phyloP scores from a whole-genome alignment of 2,797 vertebrate genomes.

The Myotis planiceps region DNA sequence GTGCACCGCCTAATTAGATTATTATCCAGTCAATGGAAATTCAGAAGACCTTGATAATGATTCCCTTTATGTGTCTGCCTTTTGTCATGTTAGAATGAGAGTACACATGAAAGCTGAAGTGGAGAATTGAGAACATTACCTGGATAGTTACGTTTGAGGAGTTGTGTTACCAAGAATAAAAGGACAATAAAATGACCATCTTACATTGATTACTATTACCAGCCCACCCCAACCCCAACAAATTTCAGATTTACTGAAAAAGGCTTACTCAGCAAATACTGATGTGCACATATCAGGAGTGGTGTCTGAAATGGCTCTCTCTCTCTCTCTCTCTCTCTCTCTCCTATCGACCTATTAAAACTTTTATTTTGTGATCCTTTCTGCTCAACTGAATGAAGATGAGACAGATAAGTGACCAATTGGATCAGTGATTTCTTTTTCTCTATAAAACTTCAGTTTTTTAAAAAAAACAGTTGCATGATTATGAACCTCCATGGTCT shows the following conservation, averaged over 20 bases:
- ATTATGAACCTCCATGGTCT: neutral
- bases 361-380: neutral
- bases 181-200: neutral
- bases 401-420: neutral
- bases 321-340: too few species aligned
- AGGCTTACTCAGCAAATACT: neutral
- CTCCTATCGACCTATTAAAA: neutral
- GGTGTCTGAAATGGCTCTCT: neutral
- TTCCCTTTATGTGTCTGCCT: neutral
- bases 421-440: neutral
- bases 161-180: neutral
- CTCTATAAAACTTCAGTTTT: neutral
- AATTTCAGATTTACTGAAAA: neutral
- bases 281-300: neutral
- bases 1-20: neutral
- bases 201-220: neutral
- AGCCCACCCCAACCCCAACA: neutral
- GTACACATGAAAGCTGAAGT: neutral
- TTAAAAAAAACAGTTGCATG: neutral
- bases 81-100: conserved; percentile 4
- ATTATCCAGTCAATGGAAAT: neutral
- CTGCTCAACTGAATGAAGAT: neutral
- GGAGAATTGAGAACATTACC: neutral
- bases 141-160: neutral
- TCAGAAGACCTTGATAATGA: neutral